phyloP scores from a whole-genome alignment of 2,797 vertebrate species.

The Halcyon chelicuti region DNA sequence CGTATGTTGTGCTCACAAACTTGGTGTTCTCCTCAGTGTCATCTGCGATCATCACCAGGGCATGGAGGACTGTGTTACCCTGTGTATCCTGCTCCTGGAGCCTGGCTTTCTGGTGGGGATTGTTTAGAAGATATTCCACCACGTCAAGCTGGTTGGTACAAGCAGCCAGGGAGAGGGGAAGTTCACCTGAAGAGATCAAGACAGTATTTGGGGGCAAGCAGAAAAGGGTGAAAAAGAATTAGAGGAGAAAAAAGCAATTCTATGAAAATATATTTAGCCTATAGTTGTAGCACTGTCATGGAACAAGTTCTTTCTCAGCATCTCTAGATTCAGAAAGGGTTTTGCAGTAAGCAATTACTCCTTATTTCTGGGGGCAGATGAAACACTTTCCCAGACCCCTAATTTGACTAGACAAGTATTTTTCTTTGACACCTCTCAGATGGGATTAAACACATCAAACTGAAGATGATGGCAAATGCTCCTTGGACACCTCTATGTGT shows the following conservation, averaged over 20 bases:
- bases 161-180: conserved; percentile 92
- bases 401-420: not conserved
- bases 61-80: conserved; percentile 92
- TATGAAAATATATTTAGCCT: not conserved
- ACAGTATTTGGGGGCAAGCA: not conserved
- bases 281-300: not conserved
- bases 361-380: not conserved
- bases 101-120: conserved; percentile 79
- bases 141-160: conserved; percentile 92
- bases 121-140: conserved; percentile 88
- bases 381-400: not conserved
- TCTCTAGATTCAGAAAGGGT: not conserved
- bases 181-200: conserved; percentile 82
- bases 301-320: not conserved
- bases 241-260: not conserved
- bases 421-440: not conserved
- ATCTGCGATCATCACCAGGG: conserved; percentile 90
- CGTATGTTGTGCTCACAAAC: conserved; percentile 87
- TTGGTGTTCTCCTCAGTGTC: conserved; percentile 86
- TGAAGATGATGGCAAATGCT: not conserved
- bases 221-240: not conserved
- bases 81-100: conserved; percentile 81
- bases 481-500: not conserved
- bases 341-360: not conserved
- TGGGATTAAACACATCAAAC: not conserved